These are phyloP conservation scores for Lepidurus apus DNA, from an alignment of 1,140 invertebrate species.

Conservation along the genomic window DNA sequence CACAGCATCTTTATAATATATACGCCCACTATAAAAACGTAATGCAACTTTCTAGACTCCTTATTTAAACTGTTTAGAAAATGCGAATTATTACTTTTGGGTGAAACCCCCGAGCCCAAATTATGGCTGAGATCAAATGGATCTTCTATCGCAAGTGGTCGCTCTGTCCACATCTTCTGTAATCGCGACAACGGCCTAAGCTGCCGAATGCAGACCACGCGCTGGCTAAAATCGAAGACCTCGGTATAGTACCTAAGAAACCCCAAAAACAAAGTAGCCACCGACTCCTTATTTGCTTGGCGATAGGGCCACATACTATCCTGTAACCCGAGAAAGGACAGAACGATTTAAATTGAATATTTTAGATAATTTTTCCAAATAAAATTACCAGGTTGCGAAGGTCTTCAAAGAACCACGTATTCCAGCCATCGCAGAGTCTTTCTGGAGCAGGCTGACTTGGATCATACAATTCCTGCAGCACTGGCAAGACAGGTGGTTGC, in stretches of 20 bases:
- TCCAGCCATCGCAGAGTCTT: constrained; percentile 48
- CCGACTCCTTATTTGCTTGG: constrained; percentile 48
- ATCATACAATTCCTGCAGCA: constrained; percentile 53
- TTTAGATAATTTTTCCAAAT: constrained; percentile 24
- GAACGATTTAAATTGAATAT: constrained; percentile 38
- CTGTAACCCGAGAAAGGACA: constrained; percentile 44
- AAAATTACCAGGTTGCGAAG: constrained; percentile 30
- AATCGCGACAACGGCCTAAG: constrained; percentile 47
- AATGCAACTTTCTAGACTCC: constrained; percentile 14
- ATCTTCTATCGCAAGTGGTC: constrained; percentile 57
- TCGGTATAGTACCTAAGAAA: constrained; percentile 55
- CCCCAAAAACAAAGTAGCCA: constrained; percentile 53
- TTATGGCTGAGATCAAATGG: constrained; percentile 58
- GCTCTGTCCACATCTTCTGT: constrained; percentile 56
- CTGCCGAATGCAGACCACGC: constrained; percentile 54
- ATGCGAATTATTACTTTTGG: constrained; percentile 24
- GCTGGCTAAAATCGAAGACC: constrained; percentile 51
- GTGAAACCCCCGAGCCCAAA: constrained; percentile 52
- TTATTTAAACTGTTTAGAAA: neutral
- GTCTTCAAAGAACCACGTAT: constrained; percentile 50
- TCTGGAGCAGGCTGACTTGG: constrained; percentile 37
- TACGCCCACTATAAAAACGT: constrained; percentile 13
- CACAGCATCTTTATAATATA: constrained; percentile 22
- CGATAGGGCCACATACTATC: constrained; percentile 47
- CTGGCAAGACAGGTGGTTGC: constrained; percentile 55